phyloP scores from a whole-genome alignment of 2,113 vertebrate species.

The Hippopotamus amphibius region DNA sequence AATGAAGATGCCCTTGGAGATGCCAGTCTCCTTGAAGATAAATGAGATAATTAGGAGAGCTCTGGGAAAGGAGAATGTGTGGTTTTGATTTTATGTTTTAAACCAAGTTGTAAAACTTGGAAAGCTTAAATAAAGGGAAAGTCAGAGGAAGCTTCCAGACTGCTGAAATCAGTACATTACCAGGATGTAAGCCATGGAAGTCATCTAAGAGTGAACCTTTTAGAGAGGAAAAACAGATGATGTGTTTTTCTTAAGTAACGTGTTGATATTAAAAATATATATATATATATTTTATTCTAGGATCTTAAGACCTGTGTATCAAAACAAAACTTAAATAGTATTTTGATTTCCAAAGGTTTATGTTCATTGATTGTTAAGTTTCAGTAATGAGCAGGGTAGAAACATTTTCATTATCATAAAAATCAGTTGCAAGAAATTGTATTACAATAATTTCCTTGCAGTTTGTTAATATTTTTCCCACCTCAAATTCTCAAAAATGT shows the following conservation, averaged over 20 bases:
- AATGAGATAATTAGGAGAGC: background rate
- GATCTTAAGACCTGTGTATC: background rate
- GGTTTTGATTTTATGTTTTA: conserved; percentile 49
- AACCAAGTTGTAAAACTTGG: conserved; percentile 9
- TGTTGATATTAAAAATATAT: background rate
- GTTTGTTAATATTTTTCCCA: background rate
- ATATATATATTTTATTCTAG: background rate
- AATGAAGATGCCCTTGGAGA: background rate
- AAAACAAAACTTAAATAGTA: conserved; percentile 34
- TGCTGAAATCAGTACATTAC: background rate
- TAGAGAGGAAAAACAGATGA: background rate
- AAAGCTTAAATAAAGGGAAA: background rate
- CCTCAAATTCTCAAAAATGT: conserved; percentile 4
- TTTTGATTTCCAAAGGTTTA: conserved; percentile 59
- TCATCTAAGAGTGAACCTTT: background rate
- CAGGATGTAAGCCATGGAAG: background rate
- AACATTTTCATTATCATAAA: conserved; percentile 19
- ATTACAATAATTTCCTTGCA: background rate
- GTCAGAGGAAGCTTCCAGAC: background rate
- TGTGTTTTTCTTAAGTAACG: background rate
- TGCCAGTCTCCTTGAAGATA: conserved; percentile 11
- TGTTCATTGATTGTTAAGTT: background rate
- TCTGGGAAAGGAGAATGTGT: background rate
- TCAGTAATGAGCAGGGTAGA: background rate
- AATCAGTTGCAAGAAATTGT: conserved; percentile 5